Evolutionary conservation across 2,797 vertebrate genomes (phyloP).

Genomic region (Phoeniculus purpureus): DNA sequence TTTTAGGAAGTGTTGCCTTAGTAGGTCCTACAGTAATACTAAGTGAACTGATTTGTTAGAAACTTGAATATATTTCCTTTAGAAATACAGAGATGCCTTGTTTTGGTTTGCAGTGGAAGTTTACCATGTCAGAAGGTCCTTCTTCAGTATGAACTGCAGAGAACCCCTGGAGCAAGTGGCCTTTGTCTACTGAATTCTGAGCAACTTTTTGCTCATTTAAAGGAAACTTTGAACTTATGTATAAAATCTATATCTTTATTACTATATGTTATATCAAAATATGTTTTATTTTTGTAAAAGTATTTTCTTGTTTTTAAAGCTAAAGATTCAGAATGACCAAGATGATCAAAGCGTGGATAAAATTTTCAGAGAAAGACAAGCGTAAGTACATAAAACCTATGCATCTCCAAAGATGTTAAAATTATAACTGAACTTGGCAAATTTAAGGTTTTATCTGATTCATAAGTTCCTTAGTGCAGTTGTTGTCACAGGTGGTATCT

Average conservation of each 20-base stretch:
- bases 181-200: background rate
- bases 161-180: background rate
- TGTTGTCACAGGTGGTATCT: background rate
- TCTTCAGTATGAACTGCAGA: background rate
- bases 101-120: background rate
- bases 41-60: background rate
- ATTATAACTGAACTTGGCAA: background rate
- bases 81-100: background rate
- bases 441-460: background rate
- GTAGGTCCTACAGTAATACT: background rate
- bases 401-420: background rate
- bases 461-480: background rate
- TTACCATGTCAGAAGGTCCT: background rate
- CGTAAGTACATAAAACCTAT: constrained; percentile 82
- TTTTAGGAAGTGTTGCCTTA: background rate
- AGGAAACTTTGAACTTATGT: background rate
- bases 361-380: constrained; percentile 93
- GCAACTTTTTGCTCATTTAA: background rate
- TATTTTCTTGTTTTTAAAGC: constrained; percentile 70
- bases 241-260: background rate
- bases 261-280: background rate
- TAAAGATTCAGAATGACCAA: constrained; percentile 91
- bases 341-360: constrained; percentile 89
- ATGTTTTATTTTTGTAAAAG: background rate
- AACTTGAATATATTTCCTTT: background rate